Base-by-base conservation (phyloP, 1,140 invertebrate genomes). In the Zaprionus ghesquierei region DNA sequence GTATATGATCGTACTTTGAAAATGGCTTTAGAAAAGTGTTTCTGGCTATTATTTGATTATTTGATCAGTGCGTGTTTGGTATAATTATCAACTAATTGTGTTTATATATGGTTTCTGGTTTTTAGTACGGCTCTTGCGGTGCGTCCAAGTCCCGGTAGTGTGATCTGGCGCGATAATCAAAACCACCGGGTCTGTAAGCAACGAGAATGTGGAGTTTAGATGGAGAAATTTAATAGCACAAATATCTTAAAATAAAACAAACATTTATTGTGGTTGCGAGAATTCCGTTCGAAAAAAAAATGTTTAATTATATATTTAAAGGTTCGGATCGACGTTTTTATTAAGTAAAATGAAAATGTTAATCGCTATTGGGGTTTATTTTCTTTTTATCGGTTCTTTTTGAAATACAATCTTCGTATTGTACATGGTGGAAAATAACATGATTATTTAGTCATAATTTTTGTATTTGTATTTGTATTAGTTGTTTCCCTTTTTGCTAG, bases 121-220 rank as follows among this genome's bases (percentile, higher is more conserved):
- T 59, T 69, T 89, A 89, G 77, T 89, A 89, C 70, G 96, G 96
- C 93, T 97, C 97, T 92, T 96, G 94, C 58, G 97, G 97, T 58
- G 97, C 97, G 93, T 98, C 97, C 93, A 98, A 94, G 93, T 98
- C 97, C 91, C 97, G 94, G 93, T 98, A 98, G 93, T 97, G 96
- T 89, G 97, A 97, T 79, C 97, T 95, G 78, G 96, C 96, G 92
- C 96, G 94, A 92, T 95, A 96, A 90, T 97, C 96, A 89, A 90
- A 84, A 80, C 94, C 94, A 82, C 94, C 94, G 89, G 94, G 94
- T 92, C 95, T 95, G 94, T 85, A 94, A 94, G 92, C 81, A 91
- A 89, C 84, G 80, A 80, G 38, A 89, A 86, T 85, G 69, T 75
- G 76, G 69, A 77, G 72, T 84, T 80, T 66, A 86, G 59, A 81